Evolutionary conservation across 2,113 vertebrate species (phyloP).

Genomic region (Raja brachyura): DNA sequence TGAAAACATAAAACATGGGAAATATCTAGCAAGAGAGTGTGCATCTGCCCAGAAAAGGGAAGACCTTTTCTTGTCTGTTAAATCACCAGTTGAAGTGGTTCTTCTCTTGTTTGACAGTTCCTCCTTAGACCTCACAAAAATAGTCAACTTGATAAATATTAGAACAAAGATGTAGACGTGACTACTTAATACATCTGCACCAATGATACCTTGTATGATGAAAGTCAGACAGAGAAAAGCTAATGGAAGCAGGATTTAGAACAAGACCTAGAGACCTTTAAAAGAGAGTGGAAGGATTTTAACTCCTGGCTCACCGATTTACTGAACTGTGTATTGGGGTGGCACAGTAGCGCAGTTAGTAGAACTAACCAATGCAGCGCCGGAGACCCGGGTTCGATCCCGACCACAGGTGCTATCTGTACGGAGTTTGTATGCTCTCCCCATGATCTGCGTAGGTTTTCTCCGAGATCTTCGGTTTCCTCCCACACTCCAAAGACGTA

Average conservation of each 20-base stretch:
- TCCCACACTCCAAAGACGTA: no score
- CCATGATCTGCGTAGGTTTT: no score
- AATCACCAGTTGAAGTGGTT: background rate
- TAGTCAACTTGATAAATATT: background rate
- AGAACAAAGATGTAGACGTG: background rate
- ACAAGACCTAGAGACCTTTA: no score
- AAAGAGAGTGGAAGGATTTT: background rate
- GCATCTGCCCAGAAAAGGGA: background rate
- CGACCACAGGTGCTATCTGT: no score
- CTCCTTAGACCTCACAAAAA: background rate
- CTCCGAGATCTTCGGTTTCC: no score
- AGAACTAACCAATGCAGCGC: no score
- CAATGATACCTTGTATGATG: background rate
- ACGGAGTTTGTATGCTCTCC: no score
- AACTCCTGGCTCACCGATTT: background rate
- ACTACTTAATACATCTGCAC: background rate
- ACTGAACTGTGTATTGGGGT: background rate
- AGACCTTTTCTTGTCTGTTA: background rate
- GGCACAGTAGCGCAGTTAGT: no score
- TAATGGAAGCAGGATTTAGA: no score
- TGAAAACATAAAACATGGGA: background rate
- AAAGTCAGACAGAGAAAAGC: background rate
- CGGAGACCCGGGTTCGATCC: no score
- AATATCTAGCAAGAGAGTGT: background rate
- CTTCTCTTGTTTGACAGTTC: background rate